A percentile compares a stretch with the other conserved stretches of the same genome.
phyloP scores from a whole-genome alignment of 1,140 invertebrate genomes.

The Popillia japonica region DNA sequence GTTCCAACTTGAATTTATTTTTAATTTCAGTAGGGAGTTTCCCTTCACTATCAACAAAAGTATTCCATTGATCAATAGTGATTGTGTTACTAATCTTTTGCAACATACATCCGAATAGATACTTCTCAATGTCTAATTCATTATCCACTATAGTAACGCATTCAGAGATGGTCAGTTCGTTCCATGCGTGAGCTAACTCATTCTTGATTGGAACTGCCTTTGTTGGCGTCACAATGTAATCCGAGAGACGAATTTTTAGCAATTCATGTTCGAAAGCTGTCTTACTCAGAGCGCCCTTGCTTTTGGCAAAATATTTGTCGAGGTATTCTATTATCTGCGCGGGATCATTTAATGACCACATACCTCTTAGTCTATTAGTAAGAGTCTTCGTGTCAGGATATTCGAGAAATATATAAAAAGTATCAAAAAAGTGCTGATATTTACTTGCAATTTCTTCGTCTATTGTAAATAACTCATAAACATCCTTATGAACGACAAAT shows the following conservation, averaged over 20 bases:
- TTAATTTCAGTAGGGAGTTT: background rate
- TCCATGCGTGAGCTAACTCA: background rate
- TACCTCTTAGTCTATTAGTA: background rate
- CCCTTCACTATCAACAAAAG: background rate
- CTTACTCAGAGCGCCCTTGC: background rate
- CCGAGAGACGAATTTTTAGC: background rate
- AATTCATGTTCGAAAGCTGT: constrained; percentile 1
- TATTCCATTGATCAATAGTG: background rate
- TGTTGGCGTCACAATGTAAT: background rate
- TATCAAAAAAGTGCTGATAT: background rate
- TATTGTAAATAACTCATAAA: background rate
- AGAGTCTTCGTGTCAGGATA: background rate
- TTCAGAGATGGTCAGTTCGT: background rate
- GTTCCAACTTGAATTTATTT: background rate
- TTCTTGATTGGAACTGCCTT: background rate
- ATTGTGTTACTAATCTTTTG: background rate
- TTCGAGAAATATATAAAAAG: background rate
- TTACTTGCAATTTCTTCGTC: background rate
- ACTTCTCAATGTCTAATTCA: background rate
- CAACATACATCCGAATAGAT: background rate
- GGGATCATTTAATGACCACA: background rate
- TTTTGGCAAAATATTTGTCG: background rate
- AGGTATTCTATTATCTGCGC: background rate
- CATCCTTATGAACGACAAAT: background rate
- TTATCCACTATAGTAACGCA: background rate